Conservation (phyloP, 2,888 invertebrate species). For the Drosophila infuscata region DNA sequence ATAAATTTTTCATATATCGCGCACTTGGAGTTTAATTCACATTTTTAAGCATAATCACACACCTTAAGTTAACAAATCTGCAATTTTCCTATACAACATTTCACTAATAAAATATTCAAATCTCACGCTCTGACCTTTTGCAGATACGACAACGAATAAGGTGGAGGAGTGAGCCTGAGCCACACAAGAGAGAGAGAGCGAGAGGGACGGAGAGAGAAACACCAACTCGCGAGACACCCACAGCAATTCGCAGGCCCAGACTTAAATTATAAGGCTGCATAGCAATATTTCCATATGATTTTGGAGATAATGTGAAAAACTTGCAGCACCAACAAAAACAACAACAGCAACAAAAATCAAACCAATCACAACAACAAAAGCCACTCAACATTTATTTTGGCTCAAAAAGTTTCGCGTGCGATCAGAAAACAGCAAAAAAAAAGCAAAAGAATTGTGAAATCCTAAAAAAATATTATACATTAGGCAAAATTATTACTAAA, state of each 20-base stretch:
- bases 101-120: constrained; percentile 35
- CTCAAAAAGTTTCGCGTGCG: constrained; percentile 63
- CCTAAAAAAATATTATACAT: constrained; percentile 48
- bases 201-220: not conserved
- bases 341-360: not conserved
- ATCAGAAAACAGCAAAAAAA: constrained; percentile 17
- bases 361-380: constrained; percentile 18
- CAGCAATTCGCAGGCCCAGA: constrained; percentile 22
- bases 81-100: constrained; percentile 8
- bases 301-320: constrained; percentile 76
- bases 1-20: not conserved
- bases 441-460: constrained; percentile 61
- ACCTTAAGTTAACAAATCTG: constrained; percentile 14
- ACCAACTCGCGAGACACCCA: constrained; percentile 46
- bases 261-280: constrained; percentile 42
- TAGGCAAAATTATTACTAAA: constrained; percentile 71
- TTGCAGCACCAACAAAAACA: constrained; percentile 52
- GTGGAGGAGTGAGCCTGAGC: constrained; percentile 21
- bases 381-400: constrained; percentile 36
- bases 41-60: constrained; percentile 15
- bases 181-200: not conserved
- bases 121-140: constrained; percentile 78
- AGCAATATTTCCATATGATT: constrained; percentile 73
- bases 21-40: not conserved
- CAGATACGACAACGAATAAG: constrained; percentile 65